phyloP scores from a whole-genome alignment of 2,888 invertebrate genomes.

The Encarsia formosa region DNA sequence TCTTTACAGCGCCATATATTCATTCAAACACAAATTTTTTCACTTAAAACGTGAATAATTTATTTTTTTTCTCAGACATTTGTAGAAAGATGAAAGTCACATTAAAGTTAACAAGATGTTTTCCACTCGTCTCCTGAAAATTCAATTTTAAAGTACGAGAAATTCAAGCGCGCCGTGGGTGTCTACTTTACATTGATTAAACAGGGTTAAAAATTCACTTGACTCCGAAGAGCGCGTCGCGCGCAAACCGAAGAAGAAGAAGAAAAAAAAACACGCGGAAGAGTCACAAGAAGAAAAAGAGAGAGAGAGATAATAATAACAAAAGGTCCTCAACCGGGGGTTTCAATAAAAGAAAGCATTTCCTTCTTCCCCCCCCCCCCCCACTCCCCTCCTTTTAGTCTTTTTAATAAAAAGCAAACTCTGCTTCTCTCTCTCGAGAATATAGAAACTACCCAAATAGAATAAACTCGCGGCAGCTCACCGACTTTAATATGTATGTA shows the following conservation, averaged over 20 bases:
- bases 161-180: neutral
- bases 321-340: too few species aligned
- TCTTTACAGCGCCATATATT: too few species aligned
- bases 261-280: neutral
- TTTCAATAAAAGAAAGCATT: too few species aligned
- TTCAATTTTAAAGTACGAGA: conserved; percentile 18
- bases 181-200: conserved; percentile 24
- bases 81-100: too few species aligned
- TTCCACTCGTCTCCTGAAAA: conserved; percentile 8
- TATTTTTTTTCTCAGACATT: too few species aligned
- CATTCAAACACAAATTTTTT: too few species aligned
- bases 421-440: conserved; percentile 30
- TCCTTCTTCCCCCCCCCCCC: too few species aligned
- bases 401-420: conserved; percentile 23
- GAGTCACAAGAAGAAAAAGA: too few species aligned
- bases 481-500: conserved; percentile 50
- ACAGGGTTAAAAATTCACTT: conserved; percentile 9
- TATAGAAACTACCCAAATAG: conserved; percentile 35
- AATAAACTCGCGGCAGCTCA: conserved; percentile 21
- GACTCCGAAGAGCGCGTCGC: too few species aligned
- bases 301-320: too few species aligned
- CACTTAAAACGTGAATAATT: too few species aligned
- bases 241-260: neutral
- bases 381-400: neutral
- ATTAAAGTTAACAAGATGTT: too few species aligned